These are phyloP conservation scores for Oligia strigilis DNA, from an alignment of 2,888 invertebrate genomes.

Conservation along the genomic window DNA sequence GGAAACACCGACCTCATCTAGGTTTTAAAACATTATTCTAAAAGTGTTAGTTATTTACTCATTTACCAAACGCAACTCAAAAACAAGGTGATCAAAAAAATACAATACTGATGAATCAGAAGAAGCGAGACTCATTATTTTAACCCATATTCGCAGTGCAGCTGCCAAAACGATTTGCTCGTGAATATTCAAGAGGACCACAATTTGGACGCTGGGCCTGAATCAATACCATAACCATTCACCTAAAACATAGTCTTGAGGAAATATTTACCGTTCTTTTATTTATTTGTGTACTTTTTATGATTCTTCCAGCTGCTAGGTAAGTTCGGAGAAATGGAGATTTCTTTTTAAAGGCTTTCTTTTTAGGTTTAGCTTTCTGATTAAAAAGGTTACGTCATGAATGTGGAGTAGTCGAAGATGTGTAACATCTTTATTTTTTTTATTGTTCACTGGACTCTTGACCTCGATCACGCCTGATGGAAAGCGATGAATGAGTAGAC, in stretches of 20 bases:
- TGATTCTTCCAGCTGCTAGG: constrained; percentile 17
- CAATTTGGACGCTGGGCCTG: constrained; percentile 12
- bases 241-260: background rate
- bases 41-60: background rate
- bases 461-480: no score
- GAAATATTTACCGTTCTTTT: constrained; percentile 33
- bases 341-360: background rate
- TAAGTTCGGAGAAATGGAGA: background rate
- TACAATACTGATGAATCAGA: constrained; percentile 1
- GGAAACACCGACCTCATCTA: background rate
- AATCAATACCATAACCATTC: constrained; percentile 36
- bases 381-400: background rate
- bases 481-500: no score
- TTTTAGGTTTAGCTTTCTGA: background rate
- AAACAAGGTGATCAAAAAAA: background rate
- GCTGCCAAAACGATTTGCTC: constrained; percentile 53
- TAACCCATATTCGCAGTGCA: constrained; percentile 27
- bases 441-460: no score
- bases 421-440: no score
- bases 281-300: constrained; percentile 34
- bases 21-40: background rate
- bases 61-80: background rate
- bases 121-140: constrained; percentile 33
- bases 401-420: no score
- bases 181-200: constrained; percentile 58